phyloP scores from a whole-genome alignment of 1,140 invertebrate species.

The Metopolophium dirhodum region DNA sequence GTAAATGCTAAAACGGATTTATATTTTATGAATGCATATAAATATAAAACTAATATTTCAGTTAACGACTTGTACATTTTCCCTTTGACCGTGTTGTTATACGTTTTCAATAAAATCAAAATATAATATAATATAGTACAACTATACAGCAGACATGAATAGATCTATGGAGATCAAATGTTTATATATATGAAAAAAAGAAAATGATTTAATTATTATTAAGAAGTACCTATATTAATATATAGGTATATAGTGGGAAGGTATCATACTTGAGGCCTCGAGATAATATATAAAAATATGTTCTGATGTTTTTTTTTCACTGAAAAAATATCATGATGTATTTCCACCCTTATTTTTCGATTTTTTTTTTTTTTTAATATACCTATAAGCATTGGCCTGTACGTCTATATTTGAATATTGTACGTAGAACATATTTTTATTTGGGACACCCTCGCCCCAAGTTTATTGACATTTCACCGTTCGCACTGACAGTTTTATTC shows the following conservation, averaged over 20 bases:
- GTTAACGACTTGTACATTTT: background rate
- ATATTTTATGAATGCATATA: background rate
- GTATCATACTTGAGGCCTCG: background rate
- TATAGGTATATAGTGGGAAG: background rate
- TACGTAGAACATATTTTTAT: background rate
- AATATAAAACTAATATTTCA: background rate
- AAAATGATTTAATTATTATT: background rate
- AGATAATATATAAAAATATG: background rate
- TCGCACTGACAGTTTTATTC: background rate
- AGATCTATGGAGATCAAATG: background rate
- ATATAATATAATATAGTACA: background rate
- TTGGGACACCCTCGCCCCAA: no score
- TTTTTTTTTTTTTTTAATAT: background rate
- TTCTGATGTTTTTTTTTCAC: background rate
- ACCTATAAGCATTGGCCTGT: background rate
- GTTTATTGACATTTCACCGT: background rate
- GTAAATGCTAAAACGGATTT: background rate
- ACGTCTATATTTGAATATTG: background rate
- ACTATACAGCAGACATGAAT: background rate
- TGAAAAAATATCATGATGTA: conserved; percentile 18
- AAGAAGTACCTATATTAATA: background rate
- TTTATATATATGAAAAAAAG: background rate
- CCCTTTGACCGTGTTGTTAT: background rate
- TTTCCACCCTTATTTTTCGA: background rate
- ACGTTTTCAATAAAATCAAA: background rate